Evolutionary conservation across 2,797 vertebrate genomes (phyloP), one percentile per base, ranked within the genome.

Genomic region (Cyclopterus lumpus): DNA sequence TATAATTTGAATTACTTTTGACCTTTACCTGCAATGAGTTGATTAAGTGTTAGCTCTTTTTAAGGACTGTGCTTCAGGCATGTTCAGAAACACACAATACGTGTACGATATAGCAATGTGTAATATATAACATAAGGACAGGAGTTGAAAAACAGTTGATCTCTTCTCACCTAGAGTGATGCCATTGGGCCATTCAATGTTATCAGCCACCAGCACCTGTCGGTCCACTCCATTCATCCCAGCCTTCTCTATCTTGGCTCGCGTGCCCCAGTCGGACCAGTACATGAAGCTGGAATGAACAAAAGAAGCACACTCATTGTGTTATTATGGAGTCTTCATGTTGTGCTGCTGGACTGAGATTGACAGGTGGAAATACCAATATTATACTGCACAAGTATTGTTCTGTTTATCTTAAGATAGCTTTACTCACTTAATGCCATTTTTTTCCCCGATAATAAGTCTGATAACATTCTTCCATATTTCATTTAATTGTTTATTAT

Each of bases 101-200:
- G 36, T 15, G 14, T 49, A 5, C 72, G 60, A 77, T 46, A 44
- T 8, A 66, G 34, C 48, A 34, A 12, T 5, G 2, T 73, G 36
- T 70, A 20, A 64, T 10, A 30, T 22, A 20, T 0, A n/a, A 28
- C 34, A 9, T 62, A 18, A 53, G 9, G 20, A 49, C 28, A 30
- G 8, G 15, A n/a, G 18, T 3, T 38, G 3, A 12, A 63, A 63
- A 42, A 15, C 54, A 76, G 24, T 20, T 34, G 24, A 20, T 64
- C 15, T 57, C 14, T 5, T 59, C 92, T 95, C 90, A 99, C 98
- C 98, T 3, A 99, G 94, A 0, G 98, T 96, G 91, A 99, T 99
- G 80, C 98, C 98, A 2, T 99, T 99, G 75, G 98, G 98, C 98
- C 98, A 99, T 84, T 99, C 97, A 4, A 99, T 98, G 84, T 96